A percentile compares a stretch with the other conserved stretches of the same genome.
phyloP scores from a whole-genome alignment of 2,113 vertebrate species.

The Pontoporia blainvillei region DNA sequence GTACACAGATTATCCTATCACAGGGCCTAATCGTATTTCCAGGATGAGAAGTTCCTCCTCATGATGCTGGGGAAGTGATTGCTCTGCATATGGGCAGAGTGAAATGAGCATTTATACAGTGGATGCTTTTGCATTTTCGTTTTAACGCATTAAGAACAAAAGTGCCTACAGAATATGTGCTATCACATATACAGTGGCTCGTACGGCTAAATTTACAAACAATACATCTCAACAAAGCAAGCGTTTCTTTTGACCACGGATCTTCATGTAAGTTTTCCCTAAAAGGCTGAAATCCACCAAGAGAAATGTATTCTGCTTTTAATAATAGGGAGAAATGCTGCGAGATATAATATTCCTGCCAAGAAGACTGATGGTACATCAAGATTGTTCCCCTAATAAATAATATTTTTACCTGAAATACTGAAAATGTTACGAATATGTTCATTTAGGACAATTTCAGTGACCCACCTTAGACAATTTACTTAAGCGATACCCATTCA shows the following conservation, averaged over 20 bases:
- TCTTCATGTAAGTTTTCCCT: background rate
- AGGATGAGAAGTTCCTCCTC: conserved; percentile 29
- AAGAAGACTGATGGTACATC: background rate
- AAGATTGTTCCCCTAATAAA: background rate
- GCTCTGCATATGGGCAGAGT: background rate
- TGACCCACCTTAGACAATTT: background rate
- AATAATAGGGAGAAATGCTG: background rate
- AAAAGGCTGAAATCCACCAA: background rate
- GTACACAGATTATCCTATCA: conserved; percentile 8
- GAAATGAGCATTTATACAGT: background rate
- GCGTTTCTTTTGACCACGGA: background rate
- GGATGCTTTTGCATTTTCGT: background rate
- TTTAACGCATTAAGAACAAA: background rate
- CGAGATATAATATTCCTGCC: background rate
- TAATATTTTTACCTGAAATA: background rate
- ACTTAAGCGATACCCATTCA: background rate
- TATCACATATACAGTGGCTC: background rate
- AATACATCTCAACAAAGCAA: background rate
- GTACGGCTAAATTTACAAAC: background rate
- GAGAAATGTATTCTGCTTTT: background rate
- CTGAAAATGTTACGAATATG: background rate
- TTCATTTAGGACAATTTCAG: background rate
- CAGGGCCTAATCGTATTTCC: conserved; percentile 7
- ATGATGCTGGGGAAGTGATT: background rate
- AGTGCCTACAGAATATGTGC: background rate